Base-by-base conservation (phyloP, 2,113 vertebrate genomes). In the Apodemus speciosus region DNA sequence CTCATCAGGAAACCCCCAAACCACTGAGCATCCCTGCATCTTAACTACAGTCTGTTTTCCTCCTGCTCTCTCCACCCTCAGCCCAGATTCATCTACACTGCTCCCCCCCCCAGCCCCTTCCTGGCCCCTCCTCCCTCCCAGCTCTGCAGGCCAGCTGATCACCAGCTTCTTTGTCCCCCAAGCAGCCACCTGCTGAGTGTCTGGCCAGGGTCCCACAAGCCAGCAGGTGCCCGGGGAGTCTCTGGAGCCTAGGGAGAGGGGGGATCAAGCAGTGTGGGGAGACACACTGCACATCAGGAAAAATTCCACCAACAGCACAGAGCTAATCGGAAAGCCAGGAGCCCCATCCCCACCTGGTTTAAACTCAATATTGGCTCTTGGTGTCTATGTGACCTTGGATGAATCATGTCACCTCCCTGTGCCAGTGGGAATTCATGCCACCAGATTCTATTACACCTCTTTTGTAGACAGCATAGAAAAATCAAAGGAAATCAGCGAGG, bases 131-230 rank as follows among this genome's bases (percentile, higher is more conserved):
- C 71, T 71, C 71, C 84, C 88, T 96, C 88, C 51, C 79, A 84
- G 84, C 86, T 85, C 73, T 91, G 95, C 94, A 92, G 94, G 94
- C 96, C 9, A 27, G 60, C 25, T 46, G 93, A 96, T 95, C 81
- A 84, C 88, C 93, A 97, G 92, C 92, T 92, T 66, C 93, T 96
- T 97, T 97, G 96, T 95, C 79, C 89, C 94, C 79, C 69, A 91
- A 72, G 91, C 89, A 81, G 94, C 97, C 96, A 96, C 95, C 95
- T 96, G 96, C 95, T 96, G 95, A 95, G 86, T 49, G 51, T 95
- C 95, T 97, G 96, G 95, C 96, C 96, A 27, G 43, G 62, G 80
- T 95, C 94, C 95, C 96, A 96, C 91, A 60, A 96, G 71, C 94
- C 94, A 95, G 95, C 97, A 95, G 95, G 90, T 95, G 96, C 91